Conservation (phyloP, 2,797 vertebrate genomes). For the Etheostoma perlongum region DNA sequence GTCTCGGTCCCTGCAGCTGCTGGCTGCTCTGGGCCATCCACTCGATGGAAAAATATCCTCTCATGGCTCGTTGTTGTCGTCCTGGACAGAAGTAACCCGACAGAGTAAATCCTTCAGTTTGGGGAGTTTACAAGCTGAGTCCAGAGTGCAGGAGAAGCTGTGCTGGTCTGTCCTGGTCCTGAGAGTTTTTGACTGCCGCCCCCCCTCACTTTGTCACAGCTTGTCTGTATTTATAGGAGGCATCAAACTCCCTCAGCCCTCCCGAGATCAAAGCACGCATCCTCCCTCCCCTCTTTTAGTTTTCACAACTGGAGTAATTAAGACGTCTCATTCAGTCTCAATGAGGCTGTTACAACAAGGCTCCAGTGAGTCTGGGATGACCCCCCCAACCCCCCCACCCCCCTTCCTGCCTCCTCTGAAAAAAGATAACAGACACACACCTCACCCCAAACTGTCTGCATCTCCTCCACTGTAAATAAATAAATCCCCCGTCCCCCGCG, state of each 20-base stretch:
- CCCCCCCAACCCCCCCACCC: slow-evolving; percentile 15
- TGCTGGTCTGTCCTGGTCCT: slow-evolving; percentile 9
- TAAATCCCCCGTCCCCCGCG: no score
- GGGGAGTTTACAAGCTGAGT: not conserved
- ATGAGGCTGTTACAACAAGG: slow-evolving; percentile 86
- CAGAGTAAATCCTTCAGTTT: slow-evolving; percentile 3
- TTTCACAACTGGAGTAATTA: slow-evolving; percentile 90
- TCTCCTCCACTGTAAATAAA: no score
- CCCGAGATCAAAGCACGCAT: slow-evolving; percentile 83
- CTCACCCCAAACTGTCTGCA: slow-evolving; percentile 40
- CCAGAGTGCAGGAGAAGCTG: not conserved
- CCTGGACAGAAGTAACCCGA: not conserved
- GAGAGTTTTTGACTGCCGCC: slow-evolving; percentile 14
- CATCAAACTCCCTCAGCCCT: slow-evolving; percentile 64
- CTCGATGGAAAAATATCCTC: slow-evolving; percentile 84
- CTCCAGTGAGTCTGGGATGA: slow-evolving; percentile 86
- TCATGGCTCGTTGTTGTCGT: slow-evolving; percentile 69
- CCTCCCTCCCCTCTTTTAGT: slow-evolving; percentile 77
- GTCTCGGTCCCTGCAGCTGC: slow-evolving; percentile 2
- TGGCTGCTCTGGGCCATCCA: slow-evolving; percentile 88
- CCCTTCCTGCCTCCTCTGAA: slow-evolving; percentile 58
- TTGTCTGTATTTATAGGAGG: slow-evolving; percentile 78
- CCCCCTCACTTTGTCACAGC: not conserved
- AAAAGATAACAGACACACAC: slow-evolving; percentile 67
- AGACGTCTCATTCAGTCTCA: slow-evolving; percentile 86